Conservation (phyloP, 2,888 invertebrate genomes). For the Entomobrya proxima region DNA sequence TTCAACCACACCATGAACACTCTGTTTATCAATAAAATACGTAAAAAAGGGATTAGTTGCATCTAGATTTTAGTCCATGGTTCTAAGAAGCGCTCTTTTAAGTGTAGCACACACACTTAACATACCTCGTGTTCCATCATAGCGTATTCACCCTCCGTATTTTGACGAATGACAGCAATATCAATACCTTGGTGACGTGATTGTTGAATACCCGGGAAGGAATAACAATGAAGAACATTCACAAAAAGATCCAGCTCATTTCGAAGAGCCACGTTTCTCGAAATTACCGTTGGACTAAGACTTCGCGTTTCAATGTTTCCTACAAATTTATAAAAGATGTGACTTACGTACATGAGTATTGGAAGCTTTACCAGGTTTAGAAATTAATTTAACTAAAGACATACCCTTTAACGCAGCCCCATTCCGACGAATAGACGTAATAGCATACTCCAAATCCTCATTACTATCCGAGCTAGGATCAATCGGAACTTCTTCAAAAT, state of each 20-base stretch:
- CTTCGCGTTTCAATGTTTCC: constrained; percentile 97
- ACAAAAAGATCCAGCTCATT: constrained; percentile 95
- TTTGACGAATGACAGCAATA: constrained; percentile 92
- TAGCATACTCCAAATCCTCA: constrained; percentile 89
- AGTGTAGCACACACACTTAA: not conserved
- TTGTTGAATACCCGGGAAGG: constrained; percentile 88
- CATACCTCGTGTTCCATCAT: constrained; percentile 94
- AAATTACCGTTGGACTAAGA: constrained; percentile 87
- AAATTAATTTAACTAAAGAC: not conserved
- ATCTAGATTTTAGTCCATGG: not conserved
- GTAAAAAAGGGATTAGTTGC: constrained; percentile 22
- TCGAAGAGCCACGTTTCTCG: constrained; percentile 94
- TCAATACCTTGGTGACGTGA: constrained; percentile 91
- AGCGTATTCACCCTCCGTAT: constrained; percentile 98
- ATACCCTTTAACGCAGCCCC: constrained; percentile 93
- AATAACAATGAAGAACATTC: constrained; percentile 93
- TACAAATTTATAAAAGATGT: constrained; percentile 76
- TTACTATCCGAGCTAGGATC: constrained; percentile 39
- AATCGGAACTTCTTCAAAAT: constrained; percentile 78
- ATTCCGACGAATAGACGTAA: constrained; percentile 95
- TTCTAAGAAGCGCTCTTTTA: not conserved
- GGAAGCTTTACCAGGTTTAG: not conserved
- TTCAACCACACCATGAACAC: constrained; percentile 93
- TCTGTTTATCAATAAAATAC: constrained; percentile 78
- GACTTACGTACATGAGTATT: too few relatives aligned